phyloP scores from a whole-genome alignment of 2,888 invertebrate genomes.

The Alviniconcha strummeri region DNA sequence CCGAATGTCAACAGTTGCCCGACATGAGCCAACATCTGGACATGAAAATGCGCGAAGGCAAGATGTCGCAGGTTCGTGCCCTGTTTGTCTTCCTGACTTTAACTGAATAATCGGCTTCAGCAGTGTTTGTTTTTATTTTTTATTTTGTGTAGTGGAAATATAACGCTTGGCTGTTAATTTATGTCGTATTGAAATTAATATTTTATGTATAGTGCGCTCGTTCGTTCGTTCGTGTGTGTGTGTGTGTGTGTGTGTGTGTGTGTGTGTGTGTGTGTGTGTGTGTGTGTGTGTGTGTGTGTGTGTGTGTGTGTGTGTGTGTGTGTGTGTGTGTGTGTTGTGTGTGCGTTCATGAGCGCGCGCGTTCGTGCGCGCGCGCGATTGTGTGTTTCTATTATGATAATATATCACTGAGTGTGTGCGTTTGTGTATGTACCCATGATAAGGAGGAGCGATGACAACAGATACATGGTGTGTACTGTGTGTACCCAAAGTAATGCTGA shows the following conservation, averaged over 20 bases:
- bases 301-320: neutral
- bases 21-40: slow-evolving; percentile 42
- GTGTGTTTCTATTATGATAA: neutral
- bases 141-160: too few relatives aligned
- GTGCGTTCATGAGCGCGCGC: neutral
- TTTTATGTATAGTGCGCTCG: neutral
- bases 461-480: too few relatives aligned
- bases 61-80: slow-evolving; percentile 16
- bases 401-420: neutral
- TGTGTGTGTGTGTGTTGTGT: slow-evolving; percentile 8
- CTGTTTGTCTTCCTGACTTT: slow-evolving; percentile 26
- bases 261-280: neutral
- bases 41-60: slow-evolving; percentile 16
- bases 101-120: too few relatives aligned
- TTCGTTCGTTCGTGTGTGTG: neutral
- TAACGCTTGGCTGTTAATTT: neutral
- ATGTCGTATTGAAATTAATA: neutral
- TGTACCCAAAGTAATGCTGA: too few relatives aligned
- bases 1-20: slow-evolving; percentile 26
- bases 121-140: neutral
- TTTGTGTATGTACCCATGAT: neutral
- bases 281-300: slow-evolving; percentile 8
- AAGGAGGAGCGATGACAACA: too few relatives aligned
- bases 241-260: neutral
- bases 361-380: neutral